Evolutionary conservation across 2,797 vertebrate genomes (phyloP).

Genomic region (Melanitta fusca): DNA sequence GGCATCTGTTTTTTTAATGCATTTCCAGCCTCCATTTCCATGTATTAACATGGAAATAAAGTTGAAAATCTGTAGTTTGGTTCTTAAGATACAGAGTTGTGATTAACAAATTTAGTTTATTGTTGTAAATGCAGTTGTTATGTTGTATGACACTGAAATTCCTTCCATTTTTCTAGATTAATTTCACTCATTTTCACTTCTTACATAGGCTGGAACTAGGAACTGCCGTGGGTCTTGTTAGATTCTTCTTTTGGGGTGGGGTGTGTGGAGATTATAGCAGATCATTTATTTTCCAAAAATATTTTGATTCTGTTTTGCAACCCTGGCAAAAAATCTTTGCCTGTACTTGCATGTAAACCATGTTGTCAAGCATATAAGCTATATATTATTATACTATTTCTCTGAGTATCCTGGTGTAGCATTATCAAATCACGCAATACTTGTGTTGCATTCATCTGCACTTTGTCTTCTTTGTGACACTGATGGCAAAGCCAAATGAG

Average conservation of each 20-base stretch:
- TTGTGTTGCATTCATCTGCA: background rate
- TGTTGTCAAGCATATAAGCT: background rate
- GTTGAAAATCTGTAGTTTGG: background rate
- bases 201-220: background rate
- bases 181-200: background rate
- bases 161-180: background rate
- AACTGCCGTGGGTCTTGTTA: background rate
- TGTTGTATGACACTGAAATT: background rate
- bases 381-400: background rate
- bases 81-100: background rate
- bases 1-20: background rate
- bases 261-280: background rate
- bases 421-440: background rate
- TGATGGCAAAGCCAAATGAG: background rate
- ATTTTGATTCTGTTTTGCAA: background rate
- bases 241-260: background rate
- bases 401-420: background rate
- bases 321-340: background rate
- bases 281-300: background rate
- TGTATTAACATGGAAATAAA: background rate
- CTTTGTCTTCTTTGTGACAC: background rate
- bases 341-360: background rate
- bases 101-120: background rate
- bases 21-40: background rate
- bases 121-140: background rate